Conservation (phyloP, 2,797 vertebrate species). For the Corythornis leucogaster region DNA sequence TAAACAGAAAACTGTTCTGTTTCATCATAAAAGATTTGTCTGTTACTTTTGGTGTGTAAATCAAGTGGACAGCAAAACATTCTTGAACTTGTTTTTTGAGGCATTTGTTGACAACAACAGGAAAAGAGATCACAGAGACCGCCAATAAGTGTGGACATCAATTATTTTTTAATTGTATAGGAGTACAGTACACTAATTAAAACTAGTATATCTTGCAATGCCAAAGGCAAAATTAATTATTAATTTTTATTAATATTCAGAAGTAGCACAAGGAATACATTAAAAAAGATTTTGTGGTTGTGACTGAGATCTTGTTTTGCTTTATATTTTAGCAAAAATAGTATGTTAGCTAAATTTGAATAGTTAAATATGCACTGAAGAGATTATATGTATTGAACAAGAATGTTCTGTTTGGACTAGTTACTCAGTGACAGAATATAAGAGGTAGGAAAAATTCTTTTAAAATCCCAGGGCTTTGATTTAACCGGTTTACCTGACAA, state of each 20-base stretch:
- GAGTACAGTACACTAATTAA: conserved; percentile 99
- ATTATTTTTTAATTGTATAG: conserved; percentile 99
- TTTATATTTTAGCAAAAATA: conserved; percentile 80
- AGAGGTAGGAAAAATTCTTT: not conserved
- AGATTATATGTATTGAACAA: conserved; percentile 47
- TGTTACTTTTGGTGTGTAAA: conserved; percentile 80
- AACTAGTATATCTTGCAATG: conserved; percentile 99
- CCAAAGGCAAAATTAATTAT: conserved; percentile 99
- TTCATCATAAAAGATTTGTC: conserved; percentile 88
- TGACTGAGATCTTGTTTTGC: conserved; percentile 89
- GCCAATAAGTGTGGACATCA: conserved; percentile 96
- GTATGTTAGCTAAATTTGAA: conserved; percentile 80
- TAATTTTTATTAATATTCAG: conserved; percentile 99
- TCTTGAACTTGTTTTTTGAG: conserved; percentile 83
- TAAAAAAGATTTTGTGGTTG: conserved; percentile 95
- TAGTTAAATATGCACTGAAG: conserved; percentile 47
- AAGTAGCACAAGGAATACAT: conserved; percentile 99
- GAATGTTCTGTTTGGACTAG: conserved; percentile 44
- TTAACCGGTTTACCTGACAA: conserved; percentile 45
- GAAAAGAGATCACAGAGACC: conserved; percentile 91
- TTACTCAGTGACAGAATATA: conserved; percentile 30
- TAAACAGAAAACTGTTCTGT: conserved; percentile 86
- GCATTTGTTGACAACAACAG: conserved; percentile 93
- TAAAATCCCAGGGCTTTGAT: conserved; percentile 40
- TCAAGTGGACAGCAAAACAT: conserved; percentile 82